Evolutionary conservation across 2,113 vertebrate genomes (phyloP), one percentile per base, ranked within the genome.

Genomic region (Macrotus californicus): DNA sequence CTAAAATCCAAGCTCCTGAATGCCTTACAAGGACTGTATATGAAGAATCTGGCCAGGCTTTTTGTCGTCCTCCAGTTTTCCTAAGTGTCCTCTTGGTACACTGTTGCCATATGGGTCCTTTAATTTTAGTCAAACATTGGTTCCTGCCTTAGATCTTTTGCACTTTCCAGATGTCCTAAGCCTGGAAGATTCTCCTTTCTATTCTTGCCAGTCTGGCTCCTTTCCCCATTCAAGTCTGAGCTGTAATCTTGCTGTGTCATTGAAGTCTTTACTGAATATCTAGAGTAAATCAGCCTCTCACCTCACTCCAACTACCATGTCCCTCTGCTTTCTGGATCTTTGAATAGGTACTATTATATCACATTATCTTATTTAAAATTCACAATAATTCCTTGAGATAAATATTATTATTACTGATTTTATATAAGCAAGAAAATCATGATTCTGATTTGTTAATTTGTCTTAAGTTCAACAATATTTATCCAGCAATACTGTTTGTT

Each of bases 261-360:
- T 29, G 5, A 52, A 7, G 10, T 5, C 7, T 84, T 61, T 52
- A 13, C 7, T 88, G 39, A 67, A 3, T 16, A 29, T 80, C 5
- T 16, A 64, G 21, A 64, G 15, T 34, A 48, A 64, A 64, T 56
- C 48, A 91, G 24, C 3, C 14, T 66, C 64, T 75, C 48, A 16
- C 29, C 6, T 56, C 3, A 12, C 16, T 8, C n/a, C 46, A 18
- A 67, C 0, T 66, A 9, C 36, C 0, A 18, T 7, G 16, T 29
- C 1, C 2, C 7, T 61, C 21, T 34, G 4, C 7, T 36, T 83
- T 67, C 76, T 77, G 29, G 2, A 31, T 80, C 69, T 50, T 73
- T 34, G 26, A 34, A 21, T 8, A 39, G 21, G 50, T 59, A 39
- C 12, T 22, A 15, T 36, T 15, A 29, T 39, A 7, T 64, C 34